Conservation (phyloP, 2,113 vertebrate species). For the Amblyopsis rosae region DNA sequence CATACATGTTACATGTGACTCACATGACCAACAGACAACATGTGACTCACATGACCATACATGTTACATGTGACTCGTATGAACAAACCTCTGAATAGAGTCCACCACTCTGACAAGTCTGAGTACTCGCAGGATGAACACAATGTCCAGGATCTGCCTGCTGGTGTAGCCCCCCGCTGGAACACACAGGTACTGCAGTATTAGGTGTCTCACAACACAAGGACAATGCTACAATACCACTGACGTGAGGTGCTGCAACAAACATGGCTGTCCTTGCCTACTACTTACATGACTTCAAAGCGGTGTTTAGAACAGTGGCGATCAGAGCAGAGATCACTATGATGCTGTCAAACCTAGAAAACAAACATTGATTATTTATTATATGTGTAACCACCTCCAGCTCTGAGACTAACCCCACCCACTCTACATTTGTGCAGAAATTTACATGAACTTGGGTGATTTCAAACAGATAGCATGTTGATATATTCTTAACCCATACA, state of each 20-base stretch:
- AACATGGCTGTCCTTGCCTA: not conserved
- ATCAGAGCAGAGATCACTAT: slow-evolving; percentile 88
- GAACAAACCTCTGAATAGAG: slow-evolving; percentile 10
- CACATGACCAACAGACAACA: no score
- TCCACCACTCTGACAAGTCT: slow-evolving; percentile 86
- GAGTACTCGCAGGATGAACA: slow-evolving; percentile 89
- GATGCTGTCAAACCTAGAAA: slow-evolving; percentile 87
- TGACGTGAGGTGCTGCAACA: not conserved
- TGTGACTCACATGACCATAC: no score
- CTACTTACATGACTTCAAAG: slow-evolving; percentile 82
- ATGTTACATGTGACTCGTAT: no score
- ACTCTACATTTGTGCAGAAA: no score
- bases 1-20: no score
- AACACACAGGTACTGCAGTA: not conserved
- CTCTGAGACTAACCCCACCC: no score
- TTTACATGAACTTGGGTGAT: no score
- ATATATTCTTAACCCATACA: no score
- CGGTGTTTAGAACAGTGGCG: slow-evolving; percentile 81
- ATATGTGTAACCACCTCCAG: not conserved
- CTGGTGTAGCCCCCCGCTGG: slow-evolving; percentile 82
- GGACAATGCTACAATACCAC: not conserved
- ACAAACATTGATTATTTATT: not conserved
- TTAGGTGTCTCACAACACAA: not conserved
- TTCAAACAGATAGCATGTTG: no score
- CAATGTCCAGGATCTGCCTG: slow-evolving; percentile 89